phyloP scores from a whole-genome alignment of 2,888 invertebrate species.

The Phaedon cochleariae region DNA sequence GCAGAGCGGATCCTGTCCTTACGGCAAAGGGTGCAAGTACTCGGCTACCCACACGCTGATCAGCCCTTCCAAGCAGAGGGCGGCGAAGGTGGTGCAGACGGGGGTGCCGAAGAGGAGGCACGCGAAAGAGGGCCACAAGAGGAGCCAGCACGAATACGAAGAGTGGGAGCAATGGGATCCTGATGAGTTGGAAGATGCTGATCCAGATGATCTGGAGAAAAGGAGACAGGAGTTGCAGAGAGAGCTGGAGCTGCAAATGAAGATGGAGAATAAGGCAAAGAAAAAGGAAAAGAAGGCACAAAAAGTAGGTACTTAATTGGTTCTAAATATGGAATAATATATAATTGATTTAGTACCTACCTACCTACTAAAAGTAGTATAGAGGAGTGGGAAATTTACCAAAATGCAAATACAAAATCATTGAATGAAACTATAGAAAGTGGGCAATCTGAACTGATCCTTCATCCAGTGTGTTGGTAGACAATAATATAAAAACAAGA shows the following conservation, averaged over 20 bases:
- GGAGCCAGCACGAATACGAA: constrained; percentile 61
- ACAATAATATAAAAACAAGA: too few species aligned
- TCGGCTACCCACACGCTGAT: constrained; percentile 77
- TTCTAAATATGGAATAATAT: too few species aligned
- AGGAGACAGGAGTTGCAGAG: constrained; percentile 78
- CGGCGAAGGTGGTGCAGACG: constrained; percentile 72
- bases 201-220: constrained; percentile 81
- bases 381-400: too few species aligned
- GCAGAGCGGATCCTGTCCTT: constrained; percentile 79
- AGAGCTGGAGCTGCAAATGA: constrained; percentile 81
- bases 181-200: constrained; percentile 81
- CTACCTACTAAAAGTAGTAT: too few species aligned
- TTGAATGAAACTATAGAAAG: too few species aligned
- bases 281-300: constrained; percentile 74
- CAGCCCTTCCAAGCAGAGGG: constrained; percentile 78
- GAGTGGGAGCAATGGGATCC: constrained; percentile 81
- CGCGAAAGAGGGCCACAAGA: constrained; percentile 52
- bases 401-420: too few species aligned
- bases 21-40: constrained; percentile 81
- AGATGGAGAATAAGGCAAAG: constrained; percentile 76
- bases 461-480: too few species aligned
- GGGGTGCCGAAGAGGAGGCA: constrained; percentile 46
- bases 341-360: not conserved
- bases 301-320: constrained; percentile 50
- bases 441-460: too few species aligned